Evolutionary conservation across 1,140 invertebrate genomes (phyloP).

Genomic region (Gryon sp.): DNA sequence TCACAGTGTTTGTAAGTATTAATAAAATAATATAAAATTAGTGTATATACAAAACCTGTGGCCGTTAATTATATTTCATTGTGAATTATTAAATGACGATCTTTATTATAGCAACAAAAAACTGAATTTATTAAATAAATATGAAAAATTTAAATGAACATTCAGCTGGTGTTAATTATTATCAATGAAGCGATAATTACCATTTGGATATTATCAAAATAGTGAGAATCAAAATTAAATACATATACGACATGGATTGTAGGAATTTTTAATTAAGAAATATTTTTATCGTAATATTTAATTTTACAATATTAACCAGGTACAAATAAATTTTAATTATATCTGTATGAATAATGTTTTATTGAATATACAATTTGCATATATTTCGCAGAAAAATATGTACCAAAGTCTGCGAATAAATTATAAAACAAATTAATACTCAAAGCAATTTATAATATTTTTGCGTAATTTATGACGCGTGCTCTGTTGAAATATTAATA

Average conservation of each 20-base stretch:
- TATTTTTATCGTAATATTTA: constrained; percentile 14
- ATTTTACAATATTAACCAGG: background rate
- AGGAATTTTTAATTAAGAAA: constrained; percentile 29
- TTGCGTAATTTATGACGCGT: too few relatives aligned
- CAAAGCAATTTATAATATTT: too few relatives aligned
- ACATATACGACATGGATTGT: constrained; percentile 1
- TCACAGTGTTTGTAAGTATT: constrained; percentile 20
- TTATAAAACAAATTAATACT: too few relatives aligned
- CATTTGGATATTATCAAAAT: constrained; percentile 18
- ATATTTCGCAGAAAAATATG: too few relatives aligned
- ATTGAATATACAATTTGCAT: too few relatives aligned
- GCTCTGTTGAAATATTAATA: too few relatives aligned
- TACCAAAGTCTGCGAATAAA: too few relatives aligned
- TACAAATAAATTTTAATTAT: too few relatives aligned
- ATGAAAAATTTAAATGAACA: constrained; percentile 11
- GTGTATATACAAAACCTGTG: background rate
- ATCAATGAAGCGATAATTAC: constrained; percentile 10
- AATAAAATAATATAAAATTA: constrained; percentile 24
- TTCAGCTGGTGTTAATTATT: constrained; percentile 8
- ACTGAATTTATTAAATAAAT: constrained; percentile 25
- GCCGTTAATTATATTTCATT: constrained; percentile 28
- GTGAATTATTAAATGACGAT: constrained; percentile 20
- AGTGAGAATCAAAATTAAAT: constrained; percentile 1
- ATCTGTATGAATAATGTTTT: too few relatives aligned
- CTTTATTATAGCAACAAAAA: constrained; percentile 10